Percentiles rank a stretch among this genome's conserved stretches.
These are phyloP conservation scores for Rotaria macrura DNA, from an alignment of 2,888 invertebrate genomes.

Conservation along the genomic window DNA sequence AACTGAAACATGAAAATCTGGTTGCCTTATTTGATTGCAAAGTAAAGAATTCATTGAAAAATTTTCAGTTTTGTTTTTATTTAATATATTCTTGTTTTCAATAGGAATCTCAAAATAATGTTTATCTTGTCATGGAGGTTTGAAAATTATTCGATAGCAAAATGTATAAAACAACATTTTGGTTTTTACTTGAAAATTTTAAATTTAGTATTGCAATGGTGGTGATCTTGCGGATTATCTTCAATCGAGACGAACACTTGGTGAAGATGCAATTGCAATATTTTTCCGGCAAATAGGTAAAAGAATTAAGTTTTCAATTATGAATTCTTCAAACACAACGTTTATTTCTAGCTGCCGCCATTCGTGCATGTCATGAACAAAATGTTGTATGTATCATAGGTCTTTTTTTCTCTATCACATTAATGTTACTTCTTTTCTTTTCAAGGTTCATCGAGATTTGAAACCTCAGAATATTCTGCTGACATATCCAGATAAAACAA, in stretches of 20 bases:
- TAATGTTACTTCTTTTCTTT: background rate
- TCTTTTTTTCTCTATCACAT: background rate
- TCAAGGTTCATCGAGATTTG: slow-evolving; percentile 76
- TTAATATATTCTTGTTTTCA: slow-evolving; percentile 37
- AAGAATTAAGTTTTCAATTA: background rate
- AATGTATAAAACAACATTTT: no score
- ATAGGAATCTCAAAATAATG: slow-evolving; percentile 77
- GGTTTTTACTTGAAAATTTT: no score
- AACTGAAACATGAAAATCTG: slow-evolving; percentile 93
- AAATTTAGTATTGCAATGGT: slow-evolving; percentile 83
- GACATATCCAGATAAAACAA: slow-evolving; percentile 63
- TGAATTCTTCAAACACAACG: no score
- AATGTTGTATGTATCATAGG: slow-evolving; percentile 63
- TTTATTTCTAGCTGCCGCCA: slow-evolving; percentile 68
- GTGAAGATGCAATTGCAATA: slow-evolving; percentile 87
- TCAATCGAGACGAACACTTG: slow-evolving; percentile 66
- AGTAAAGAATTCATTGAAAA: slow-evolving; percentile 50
- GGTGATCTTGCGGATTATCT: slow-evolving; percentile 97
- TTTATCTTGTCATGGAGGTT: slow-evolving; percentile 96
- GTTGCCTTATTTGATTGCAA: slow-evolving; percentile 93
- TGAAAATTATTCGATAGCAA: slow-evolving; percentile 44
- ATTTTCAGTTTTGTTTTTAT: background rate
- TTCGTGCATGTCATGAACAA: slow-evolving; percentile 89
- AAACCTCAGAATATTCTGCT: slow-evolving; percentile 98
- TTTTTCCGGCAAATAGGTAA: slow-evolving; percentile 83